phyloP scores from a whole-genome alignment of 2,797 vertebrate genomes.

The Chloroceryle inda region DNA sequence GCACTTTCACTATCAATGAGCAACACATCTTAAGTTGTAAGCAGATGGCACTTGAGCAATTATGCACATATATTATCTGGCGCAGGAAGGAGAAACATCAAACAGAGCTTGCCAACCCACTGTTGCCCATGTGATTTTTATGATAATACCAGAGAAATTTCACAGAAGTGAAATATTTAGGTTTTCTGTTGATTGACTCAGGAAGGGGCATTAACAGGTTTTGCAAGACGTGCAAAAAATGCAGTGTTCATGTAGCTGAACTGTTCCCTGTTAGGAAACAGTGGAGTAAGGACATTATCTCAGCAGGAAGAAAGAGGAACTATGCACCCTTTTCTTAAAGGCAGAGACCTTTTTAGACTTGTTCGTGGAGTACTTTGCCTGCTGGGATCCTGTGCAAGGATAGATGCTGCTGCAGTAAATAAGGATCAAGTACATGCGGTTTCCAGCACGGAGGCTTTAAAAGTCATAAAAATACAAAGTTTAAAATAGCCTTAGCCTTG shows the following conservation, averaged over 20 bases:
- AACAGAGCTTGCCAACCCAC: constrained; percentile 35
- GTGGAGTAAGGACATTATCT: background rate
- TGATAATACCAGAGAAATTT: constrained; percentile 20
- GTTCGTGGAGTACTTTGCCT: background rate
- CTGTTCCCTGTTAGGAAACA: background rate
- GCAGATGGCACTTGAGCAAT: constrained; percentile 56
- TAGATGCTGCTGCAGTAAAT: background rate
- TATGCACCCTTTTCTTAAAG: background rate
- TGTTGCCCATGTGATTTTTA: constrained; percentile 34
- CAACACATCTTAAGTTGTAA: constrained; percentile 62
- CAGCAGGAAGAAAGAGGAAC: background rate
- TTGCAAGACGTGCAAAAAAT: constrained; percentile 30
- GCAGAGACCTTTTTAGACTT: background rate
- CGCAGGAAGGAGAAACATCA: constrained; percentile 33
- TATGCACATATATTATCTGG: constrained; percentile 66
- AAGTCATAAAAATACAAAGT: background rate
- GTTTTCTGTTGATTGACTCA: constrained; percentile 31
- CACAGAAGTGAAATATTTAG: constrained; percentile 42
- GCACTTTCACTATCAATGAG: constrained; percentile 42
- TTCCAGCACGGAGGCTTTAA: background rate
- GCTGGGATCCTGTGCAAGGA: background rate
- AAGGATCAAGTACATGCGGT: background rate
- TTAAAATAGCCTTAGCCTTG: background rate
- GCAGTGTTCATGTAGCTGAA: background rate
- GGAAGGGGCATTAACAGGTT: background rate